Evolutionary conservation across 2,797 vertebrate species (phyloP).

Genomic region (Clarias fuscus): DNA sequence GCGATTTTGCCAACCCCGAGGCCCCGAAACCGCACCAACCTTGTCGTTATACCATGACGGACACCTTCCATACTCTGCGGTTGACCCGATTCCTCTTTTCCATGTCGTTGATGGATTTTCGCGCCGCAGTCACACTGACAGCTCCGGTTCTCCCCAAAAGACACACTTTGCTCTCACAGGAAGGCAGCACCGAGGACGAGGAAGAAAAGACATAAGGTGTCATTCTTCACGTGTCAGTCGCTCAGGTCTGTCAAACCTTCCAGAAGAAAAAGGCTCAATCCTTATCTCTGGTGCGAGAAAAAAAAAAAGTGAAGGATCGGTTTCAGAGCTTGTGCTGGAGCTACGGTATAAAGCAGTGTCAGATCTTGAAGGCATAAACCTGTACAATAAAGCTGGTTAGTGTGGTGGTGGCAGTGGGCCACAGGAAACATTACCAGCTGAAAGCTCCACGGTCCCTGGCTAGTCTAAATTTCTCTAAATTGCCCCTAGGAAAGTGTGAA

Average conservation of each 20-base stretch:
- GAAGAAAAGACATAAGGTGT: conserved; percentile 55
- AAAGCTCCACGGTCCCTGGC: not conserved
- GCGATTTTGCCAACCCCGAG: not conserved
- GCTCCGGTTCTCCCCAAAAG: conserved; percentile 51
- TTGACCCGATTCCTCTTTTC: conserved; percentile 56
- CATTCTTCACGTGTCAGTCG: conserved; percentile 63
- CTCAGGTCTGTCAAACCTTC: conserved; percentile 53
- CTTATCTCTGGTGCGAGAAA: conserved; percentile 32
- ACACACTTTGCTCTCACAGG: conserved; percentile 55
- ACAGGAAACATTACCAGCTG: not conserved
- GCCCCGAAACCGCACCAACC: conserved; percentile 8
- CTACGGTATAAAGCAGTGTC: not conserved
- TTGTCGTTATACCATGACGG: conserved; percentile 36
- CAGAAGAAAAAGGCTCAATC: conserved; percentile 37
- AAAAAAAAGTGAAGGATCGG: not conserved
- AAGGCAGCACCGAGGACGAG: conserved; percentile 44
- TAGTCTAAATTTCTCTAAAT: not conserved
- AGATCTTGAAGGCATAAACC: too few species aligned
- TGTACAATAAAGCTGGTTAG: too few species aligned
- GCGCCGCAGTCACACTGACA: conserved; percentile 45
- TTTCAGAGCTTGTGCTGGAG: conserved; percentile 22
- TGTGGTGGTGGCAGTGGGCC: not conserved
- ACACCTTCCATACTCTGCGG: conserved; percentile 43
- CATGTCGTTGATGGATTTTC: conserved; percentile 56
- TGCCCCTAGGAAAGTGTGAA: not conserved